Evolutionary conservation across 1,140 invertebrate species (phyloP), one percentile per base, ranked within the genome.

Genomic region (Drosophila elegans): DNA sequence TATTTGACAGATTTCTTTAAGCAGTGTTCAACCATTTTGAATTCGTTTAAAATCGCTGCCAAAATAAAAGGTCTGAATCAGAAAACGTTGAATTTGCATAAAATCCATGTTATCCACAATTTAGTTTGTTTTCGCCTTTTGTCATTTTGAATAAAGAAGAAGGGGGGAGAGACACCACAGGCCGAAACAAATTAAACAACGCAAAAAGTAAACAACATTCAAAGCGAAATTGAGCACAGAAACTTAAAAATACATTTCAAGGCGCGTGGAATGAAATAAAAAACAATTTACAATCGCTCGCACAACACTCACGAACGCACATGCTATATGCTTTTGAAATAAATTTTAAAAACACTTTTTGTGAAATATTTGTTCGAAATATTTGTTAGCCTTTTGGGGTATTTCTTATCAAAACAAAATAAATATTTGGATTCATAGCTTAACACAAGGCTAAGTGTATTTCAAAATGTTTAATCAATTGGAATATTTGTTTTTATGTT

Each of bases 171-270:
- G 41, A 51, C 32, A 29, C 38, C 38, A 56, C 41, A 42, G 48
- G 25, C 67, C 54, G 76, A 67, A 81, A 56, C 61, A 85, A 85
- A 79, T 80, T 60, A 86, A 86, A 88, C 82, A 86, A 88, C 83
- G 83, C 83, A 88, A 86, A 88, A 86, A 86, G 78, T 83, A 86
- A 86, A 86, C 79, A 82, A 78, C 83, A 89, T 78, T 69, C 81
- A 71, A 78, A 80, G 67, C 55, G 49, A 68, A 68, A 77, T 77
- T 88, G 84, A 72, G 83, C 77, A 83, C 80, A 79, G 59, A 88
- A 83, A 88, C 79, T 88, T 88, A 88, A 89, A 88, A 88, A 88
- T 88, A 88, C 55, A 83, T 89, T 89, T 88, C 84, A 89, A 88
- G 84, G 83, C 80, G 82, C 62, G 59, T 48, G 69, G 73, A 42